Percentiles rank a stretch among this genome's conserved stretches.
Evolutionary conservation across 2,797 vertebrate species (phyloP).

Genomic region (Chiroxiphia lanceolata): DNA sequence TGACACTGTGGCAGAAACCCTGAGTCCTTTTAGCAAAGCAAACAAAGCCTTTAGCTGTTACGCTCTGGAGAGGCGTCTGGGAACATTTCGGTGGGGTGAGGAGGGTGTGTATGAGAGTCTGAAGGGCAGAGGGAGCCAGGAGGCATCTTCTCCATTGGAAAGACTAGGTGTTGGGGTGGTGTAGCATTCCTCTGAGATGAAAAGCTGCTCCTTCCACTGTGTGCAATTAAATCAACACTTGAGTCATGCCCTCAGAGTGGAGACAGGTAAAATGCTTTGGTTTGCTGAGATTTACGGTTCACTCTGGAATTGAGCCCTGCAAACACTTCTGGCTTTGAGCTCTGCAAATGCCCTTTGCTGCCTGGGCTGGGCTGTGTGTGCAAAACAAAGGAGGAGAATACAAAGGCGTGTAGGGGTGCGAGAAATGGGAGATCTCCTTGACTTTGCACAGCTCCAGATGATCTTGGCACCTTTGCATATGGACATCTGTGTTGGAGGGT

Average conservation of each 20-base stretch:
- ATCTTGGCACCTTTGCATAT: not conserved
- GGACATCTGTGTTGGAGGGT: not conserved
- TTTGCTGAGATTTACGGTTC: not conserved
- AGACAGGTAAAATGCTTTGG: conserved; percentile 2
- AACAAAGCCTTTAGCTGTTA: not conserved
- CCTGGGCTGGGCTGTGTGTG: not conserved
- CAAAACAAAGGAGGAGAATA: not conserved
- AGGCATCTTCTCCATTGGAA: conserved; percentile 25
- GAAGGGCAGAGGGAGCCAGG: conserved; percentile 38
- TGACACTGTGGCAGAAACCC: not conserved
- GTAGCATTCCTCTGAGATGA: conserved; percentile 54
- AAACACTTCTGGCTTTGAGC: not conserved
- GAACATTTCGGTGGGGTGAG: not conserved
- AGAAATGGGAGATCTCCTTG: not conserved
- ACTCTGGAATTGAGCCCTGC: not conserved
- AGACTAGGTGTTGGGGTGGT: not conserved
- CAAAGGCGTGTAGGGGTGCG: not conserved
- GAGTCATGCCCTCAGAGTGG: not conserved
- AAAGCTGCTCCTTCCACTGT: conserved; percentile 20
- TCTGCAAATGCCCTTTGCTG: not conserved
- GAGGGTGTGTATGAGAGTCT: conserved; percentile 22
- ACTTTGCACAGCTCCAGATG: not conserved
- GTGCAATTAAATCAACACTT: conserved; percentile 10
- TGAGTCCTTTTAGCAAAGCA: not conserved
- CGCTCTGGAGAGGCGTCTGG: not conserved